Evolutionary conservation across 2,113 vertebrate genomes (phyloP), one percentile per base, ranked within the genome.

Genomic region (Lepisosteus oculatus): DNA sequence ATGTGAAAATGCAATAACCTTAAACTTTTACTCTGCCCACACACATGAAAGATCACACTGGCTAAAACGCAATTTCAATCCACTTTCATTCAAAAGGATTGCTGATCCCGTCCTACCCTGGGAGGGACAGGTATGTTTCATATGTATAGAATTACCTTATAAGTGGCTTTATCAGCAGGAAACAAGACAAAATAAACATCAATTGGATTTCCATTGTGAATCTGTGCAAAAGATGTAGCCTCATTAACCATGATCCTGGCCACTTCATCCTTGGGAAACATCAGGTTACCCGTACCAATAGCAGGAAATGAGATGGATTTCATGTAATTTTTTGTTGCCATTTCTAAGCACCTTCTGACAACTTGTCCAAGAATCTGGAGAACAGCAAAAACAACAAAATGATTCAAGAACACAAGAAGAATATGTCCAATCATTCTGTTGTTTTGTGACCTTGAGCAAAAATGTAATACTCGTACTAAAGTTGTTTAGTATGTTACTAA

Each of bases 221-320:
- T 0, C 12, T 1, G 12, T 12, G 85, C 83, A 80, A 94, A 95
- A 0, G 0, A 0, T 41, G 65, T 5, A 68, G 93, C 84, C 64
- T 79, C 82, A 0, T 43, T 0, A 0, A 72, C 75, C 91, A 97
- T 93, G 61, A 90, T 80, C 0, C 57, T 0, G 3, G 92, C 90
- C 17, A 73, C 87, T 12, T 13, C 45, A 1, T 3, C 1, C 41
- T 70, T 70, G 2, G 0, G 0, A 6, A 94, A 79, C 0, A 0
- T 0, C 3, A 79, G 67, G 0, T 0, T 6, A 74, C 89, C 91
- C 2, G 87, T 85, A 3, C 87, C 93, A 13, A 91, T 79, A 15
- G 89, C 86, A 56, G 94, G 94, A 68, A 98, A 95, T 62, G 94
- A 81, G 72, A 98, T 77, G 0, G 95, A 95, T 42, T 56, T 12